Evolutionary conservation across 2,888 invertebrate species (phyloP).

Genomic region (Trissolcus japonicus): DNA sequence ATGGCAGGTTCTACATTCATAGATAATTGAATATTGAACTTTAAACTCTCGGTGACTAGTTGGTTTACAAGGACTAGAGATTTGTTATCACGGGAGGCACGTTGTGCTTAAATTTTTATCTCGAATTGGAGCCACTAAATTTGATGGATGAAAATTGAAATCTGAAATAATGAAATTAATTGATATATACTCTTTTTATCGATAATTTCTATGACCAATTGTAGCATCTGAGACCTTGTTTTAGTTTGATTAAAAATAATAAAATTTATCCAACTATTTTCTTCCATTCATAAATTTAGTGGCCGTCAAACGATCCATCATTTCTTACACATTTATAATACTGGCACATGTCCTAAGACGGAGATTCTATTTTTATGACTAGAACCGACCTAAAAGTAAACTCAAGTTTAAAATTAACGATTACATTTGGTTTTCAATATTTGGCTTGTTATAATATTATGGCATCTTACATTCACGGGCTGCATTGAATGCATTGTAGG

Average conservation of each 20-base stretch:
- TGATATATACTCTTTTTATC: background rate
- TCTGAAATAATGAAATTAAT: background rate
- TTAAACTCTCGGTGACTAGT: background rate
- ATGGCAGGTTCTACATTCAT: no score
- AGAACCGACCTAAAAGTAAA: slow-evolving; percentile 24
- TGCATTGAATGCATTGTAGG: background rate
- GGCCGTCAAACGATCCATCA: background rate
- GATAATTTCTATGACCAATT: background rate
- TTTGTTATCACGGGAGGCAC: slow-evolving; percentile 37
- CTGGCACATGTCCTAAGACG: slow-evolving; percentile 63
- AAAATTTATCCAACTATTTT: no score
- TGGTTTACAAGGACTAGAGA: background rate
- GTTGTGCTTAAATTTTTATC: slow-evolving; percentile 29
- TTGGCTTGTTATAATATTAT: slow-evolving; percentile 35
- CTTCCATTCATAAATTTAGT: no score
- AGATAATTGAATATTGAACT: no score
- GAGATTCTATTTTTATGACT: slow-evolving; percentile 2
- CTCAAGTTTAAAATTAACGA: slow-evolving; percentile 5
- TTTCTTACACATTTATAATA: slow-evolving; percentile 35
- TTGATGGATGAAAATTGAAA: background rate
- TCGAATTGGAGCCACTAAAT: background rate
- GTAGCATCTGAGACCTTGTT: no score
- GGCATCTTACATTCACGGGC: slow-evolving; percentile 58
- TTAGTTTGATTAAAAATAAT: no score
- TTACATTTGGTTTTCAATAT: slow-evolving; percentile 1